A percentile compares a stretch with the other conserved stretches of the same genome.
phyloP scores from a whole-genome alignment of 2,797 vertebrate species.

The Limosa lapponica region DNA sequence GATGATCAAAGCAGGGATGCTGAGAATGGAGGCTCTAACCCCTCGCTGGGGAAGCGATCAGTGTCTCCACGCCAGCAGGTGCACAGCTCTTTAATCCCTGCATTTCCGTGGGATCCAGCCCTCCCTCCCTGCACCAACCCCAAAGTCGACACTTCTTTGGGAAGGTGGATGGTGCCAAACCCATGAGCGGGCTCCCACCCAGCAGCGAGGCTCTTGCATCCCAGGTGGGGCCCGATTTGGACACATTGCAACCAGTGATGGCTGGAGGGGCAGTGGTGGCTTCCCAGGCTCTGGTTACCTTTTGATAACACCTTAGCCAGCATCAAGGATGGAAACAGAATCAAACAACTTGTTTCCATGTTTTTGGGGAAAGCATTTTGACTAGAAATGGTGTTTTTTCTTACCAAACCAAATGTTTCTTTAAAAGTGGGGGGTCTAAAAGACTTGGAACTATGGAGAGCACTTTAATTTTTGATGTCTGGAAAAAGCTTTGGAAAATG shows the following conservation, averaged over 20 bases:
- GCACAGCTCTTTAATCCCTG: background rate
- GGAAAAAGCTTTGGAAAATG: background rate
- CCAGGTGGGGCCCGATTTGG: rapidly evolving
- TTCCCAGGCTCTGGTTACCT: background rate
- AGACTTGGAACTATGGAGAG: rapidly evolving
- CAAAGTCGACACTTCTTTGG: background rate
- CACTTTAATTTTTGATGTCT: background rate
- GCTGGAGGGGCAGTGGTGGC: background rate
- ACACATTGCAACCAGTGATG: rapidly evolving
- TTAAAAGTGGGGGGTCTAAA: background rate
- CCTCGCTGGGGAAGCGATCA: background rate
- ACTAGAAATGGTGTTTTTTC: rapidly evolving
- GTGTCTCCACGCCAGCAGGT: background rate
- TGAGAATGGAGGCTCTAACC: background rate
- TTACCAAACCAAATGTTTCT: rapidly evolving
- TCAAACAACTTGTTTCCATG: background rate
- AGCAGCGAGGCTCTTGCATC: background rate
- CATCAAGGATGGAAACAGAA: background rate
- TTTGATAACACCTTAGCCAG: background rate
- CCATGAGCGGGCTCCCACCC: rapidly evolving
- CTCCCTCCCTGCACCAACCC: background rate
- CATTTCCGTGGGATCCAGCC: background rate
- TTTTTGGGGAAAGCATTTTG: background rate
- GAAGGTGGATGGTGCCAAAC: background rate
- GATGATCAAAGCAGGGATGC: background rate